Evolutionary conservation across 2,888 invertebrate species (phyloP).

Genomic region (Leptinotarsa rubiginosa): DNA sequence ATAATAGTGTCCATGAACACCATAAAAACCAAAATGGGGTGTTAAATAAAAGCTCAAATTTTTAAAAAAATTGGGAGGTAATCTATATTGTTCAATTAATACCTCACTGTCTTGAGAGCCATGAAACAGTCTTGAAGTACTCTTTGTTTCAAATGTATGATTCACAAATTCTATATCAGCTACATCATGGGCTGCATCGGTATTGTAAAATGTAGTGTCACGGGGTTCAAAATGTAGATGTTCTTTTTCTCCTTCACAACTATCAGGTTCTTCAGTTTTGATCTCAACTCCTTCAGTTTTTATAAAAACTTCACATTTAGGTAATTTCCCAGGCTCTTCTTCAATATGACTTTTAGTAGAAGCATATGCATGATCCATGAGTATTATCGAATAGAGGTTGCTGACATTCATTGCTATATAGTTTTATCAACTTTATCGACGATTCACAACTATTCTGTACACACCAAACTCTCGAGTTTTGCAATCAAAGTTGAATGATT

Average conservation of each 20-base stretch:
- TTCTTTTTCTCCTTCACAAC: background rate
- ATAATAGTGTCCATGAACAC: no score
- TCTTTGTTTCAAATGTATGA: constrained; percentile 1
- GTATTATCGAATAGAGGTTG: background rate
- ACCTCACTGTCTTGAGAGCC: background rate
- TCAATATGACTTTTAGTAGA: background rate
- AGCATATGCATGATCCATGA: constrained; percentile 24
- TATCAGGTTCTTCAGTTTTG: constrained; percentile 21
- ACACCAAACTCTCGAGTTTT: no score
- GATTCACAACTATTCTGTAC: no score
- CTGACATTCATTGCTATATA: background rate
- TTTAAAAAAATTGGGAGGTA: no score
- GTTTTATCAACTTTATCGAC: no score
- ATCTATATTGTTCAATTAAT: background rate
- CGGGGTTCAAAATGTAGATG: constrained; percentile 1
- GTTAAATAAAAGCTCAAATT: no score
- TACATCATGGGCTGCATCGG: background rate
- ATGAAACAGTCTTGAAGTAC: no score
- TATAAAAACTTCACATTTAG: constrained; percentile 6
- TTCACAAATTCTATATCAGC: background rate
- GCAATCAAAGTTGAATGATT: no score
- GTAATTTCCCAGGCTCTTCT: background rate
- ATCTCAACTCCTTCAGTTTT: constrained; percentile 12
- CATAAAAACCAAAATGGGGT: no score
- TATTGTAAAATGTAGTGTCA: background rate